Percentiles rank a stretch among this genome's conserved stretches.
Conservation (phyloP, 2,797 vertebrate genomes). For the Masticophis lateralis region DNA sequence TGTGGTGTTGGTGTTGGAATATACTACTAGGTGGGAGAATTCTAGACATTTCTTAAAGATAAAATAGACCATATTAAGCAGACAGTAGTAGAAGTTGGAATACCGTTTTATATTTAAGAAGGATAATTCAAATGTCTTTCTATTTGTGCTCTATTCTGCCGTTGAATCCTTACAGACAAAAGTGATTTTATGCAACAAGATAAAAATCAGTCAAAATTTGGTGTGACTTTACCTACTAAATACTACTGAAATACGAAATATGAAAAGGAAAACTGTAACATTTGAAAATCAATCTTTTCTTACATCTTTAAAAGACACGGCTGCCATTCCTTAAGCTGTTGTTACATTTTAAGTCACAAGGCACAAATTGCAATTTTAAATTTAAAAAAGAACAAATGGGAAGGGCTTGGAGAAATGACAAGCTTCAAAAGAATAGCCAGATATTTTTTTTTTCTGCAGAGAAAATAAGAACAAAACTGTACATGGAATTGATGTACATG, state of each 20-base stretch:
- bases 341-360: background rate
- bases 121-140: slow-evolving; percentile 43
- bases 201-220: background rate
- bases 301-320: background rate
- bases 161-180: slow-evolving; percentile 10
- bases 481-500: background rate
- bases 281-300: slow-evolving; percentile 14
- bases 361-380: background rate
- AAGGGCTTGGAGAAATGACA: no score
- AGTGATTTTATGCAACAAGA: slow-evolving; percentile 6
- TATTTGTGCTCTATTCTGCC: background rate
- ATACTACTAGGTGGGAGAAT: slow-evolving; percentile 67
- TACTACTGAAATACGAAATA: background rate
- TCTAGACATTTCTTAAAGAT: slow-evolving; percentile 75
- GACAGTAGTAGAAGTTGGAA: slow-evolving; percentile 41
- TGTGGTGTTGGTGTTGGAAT: slow-evolving; percentile 22
- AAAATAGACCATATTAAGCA: slow-evolving; percentile 75
- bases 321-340: background rate
- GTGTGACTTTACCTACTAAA: background rate
- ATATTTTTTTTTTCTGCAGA: background rate
- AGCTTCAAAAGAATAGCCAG: background rate
- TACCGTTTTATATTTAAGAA: slow-evolving; percentile 16
- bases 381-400: background rate
- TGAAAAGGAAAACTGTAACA: background rate
- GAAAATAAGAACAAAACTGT: background rate